These are phyloP conservation scores for Spodoptera frugiperda DNA, from an alignment of 1,140 invertebrate species.

Conservation along the genomic window DNA sequence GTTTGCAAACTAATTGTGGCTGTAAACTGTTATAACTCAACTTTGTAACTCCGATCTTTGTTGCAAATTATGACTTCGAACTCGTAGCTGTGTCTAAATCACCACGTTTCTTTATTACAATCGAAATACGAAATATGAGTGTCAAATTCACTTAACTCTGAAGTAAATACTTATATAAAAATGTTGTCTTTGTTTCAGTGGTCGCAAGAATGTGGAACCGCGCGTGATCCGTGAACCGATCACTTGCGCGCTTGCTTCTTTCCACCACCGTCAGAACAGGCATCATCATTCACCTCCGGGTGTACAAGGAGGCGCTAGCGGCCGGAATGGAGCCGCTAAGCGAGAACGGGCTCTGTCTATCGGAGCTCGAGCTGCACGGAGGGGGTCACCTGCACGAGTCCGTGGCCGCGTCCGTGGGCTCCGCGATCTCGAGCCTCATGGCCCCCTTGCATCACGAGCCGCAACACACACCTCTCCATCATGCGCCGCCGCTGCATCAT, in stretches of 20 bases:
- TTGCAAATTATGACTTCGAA: too few species aligned
- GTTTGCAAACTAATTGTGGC: neutral
- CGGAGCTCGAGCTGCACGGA: conserved; percentile 88
- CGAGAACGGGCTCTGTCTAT: conserved; percentile 90
- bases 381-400: conserved; percentile 85
- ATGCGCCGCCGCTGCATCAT: conserved; percentile 89
- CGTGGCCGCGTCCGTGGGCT: conserved; percentile 88
- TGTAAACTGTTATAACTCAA: conserved; percentile 4
- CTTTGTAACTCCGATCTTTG: neutral
- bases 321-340: conserved; percentile 88
- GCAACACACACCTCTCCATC: conserved; percentile 86
- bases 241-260: conserved; percentile 57
- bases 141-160: too few species aligned
- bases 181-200: conserved; percentile 54
- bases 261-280: conserved; percentile 57
- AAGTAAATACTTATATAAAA: too few species aligned
- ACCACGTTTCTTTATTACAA: too few species aligned
- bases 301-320: conserved; percentile 87
- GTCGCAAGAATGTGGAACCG: conserved; percentile 49
- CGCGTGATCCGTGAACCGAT: conserved; percentile 53
- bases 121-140: too few species aligned
- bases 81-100: too few species aligned
- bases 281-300: conserved; percentile 85
- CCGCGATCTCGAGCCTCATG: conserved; percentile 89
- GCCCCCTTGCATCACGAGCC: conserved; percentile 88